phyloP scores from a whole-genome alignment of 2,888 invertebrate genomes.

The Sturmia bella region DNA sequence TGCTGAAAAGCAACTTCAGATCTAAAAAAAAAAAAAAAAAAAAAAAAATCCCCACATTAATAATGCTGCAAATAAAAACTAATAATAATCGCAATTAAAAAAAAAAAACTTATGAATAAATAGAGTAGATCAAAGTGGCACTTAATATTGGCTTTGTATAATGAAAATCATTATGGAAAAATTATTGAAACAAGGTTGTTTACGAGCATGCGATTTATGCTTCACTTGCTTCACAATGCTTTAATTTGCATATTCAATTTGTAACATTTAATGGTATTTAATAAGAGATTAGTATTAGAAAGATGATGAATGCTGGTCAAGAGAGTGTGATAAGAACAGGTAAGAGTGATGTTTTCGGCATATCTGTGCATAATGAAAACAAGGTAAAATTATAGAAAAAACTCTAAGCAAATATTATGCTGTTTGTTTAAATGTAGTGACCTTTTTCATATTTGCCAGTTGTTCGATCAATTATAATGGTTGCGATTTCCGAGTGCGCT shows the following conservation, averaged over 20 bases:
- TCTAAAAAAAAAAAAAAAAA: background rate
- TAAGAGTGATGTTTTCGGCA: too few relatives aligned
- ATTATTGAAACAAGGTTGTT: conserved; percentile 44
- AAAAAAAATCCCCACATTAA: background rate
- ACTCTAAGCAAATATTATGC: too few relatives aligned
- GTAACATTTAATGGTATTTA: conserved; percentile 29
- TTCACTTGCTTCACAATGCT: conserved; percentile 18
- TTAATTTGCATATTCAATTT: conserved; percentile 11
- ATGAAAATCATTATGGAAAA: conserved; percentile 50
- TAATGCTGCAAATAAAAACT: background rate
- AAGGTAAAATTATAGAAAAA: too few relatives aligned
- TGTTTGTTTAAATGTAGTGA: too few relatives aligned
- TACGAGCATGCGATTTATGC: conserved; percentile 31
- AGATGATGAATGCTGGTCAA: too few relatives aligned
- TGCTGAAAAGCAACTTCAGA: background rate
- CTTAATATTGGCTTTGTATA: conserved; percentile 53
- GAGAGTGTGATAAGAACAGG: too few relatives aligned
- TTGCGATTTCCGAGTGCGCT: too few relatives aligned
- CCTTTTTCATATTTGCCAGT: too few relatives aligned
- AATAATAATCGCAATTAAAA: conserved; percentile 1
- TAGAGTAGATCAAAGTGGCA: conserved; percentile 51
- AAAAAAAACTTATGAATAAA: conserved; percentile 28
- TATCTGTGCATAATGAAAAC: too few relatives aligned
- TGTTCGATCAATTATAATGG: too few relatives aligned
- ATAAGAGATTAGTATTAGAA: background rate